A percentile compares a stretch with the other conserved stretches of the same genome.
These are phyloP conservation scores for Sula dactylatra DNA, from an alignment of 2,113 vertebrate species.

Conservation along the genomic window DNA sequence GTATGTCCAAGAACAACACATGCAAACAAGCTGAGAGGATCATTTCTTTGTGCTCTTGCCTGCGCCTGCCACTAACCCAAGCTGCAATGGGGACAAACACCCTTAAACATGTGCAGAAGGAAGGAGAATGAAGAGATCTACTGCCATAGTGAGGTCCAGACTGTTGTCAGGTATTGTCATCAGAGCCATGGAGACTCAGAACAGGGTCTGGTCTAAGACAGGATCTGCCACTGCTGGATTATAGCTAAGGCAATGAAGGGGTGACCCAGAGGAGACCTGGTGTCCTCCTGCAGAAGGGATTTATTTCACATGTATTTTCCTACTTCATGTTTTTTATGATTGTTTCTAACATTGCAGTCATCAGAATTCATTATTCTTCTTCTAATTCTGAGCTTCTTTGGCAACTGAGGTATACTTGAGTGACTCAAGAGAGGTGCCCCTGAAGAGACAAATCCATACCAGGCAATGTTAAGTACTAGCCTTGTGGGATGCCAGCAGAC, in stretches of 20 bases:
- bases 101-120: background rate
- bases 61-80: background rate
- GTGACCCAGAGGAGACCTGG: background rate
- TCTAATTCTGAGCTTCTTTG: background rate
- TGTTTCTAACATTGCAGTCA: background rate
- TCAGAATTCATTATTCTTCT: background rate
- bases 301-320: background rate
- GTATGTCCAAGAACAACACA: background rate
- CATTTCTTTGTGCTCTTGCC: background rate
- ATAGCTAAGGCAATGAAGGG: background rate
- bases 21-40: background rate
- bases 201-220: background rate
- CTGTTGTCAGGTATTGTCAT: background rate
- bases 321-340: background rate
- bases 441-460: background rate
- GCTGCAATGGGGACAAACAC: background rate
- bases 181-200: background rate
- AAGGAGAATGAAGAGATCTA: background rate
- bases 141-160: background rate
- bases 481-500: background rate
- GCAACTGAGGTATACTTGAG: background rate
- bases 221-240: background rate
- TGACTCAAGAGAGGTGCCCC: background rate
- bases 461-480: background rate
- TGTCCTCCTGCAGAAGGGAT: background rate